Evolutionary conservation across 1,140 invertebrate genomes (phyloP), one percentile per base, ranked within the genome.

Genomic region (Drosophila pallidifrons): DNA sequence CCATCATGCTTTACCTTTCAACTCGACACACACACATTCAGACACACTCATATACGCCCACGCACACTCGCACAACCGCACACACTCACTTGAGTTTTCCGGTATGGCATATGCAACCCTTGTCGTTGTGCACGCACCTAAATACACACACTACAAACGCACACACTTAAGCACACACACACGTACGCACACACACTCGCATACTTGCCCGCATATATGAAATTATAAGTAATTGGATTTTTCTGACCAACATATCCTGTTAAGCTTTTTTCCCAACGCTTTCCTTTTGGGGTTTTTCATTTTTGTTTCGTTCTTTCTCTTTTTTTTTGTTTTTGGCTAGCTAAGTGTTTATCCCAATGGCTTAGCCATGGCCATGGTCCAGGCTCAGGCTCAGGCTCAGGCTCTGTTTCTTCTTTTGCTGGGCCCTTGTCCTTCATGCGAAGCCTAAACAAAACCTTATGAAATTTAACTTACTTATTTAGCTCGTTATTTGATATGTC

Each of bases 191-290:
- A 13, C 41, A 45, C 20, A 58, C 20, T 16, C 58, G 7, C 30
- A 28, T 10, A 51, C 47, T 13, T 20, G 10, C 47, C 30, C 47
- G 13, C 61, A 55, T 54, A 10, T 54, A 66, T 43, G 35, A 73
- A 73, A 66, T 73, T 73, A 73, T 67, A 67, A 67, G 64, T 73
- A 73, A 73, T 66, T 73, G 70, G 61, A 66, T 73, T 73, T 73
- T 66, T 64, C 61, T 73, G 70, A 73, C 70, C 58, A 71, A 63
- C 49, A 63, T 69, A 41, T 59, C 45, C 65, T 35, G 41, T 35
- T 67, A 49, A 58, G 65, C 49, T 67, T 67, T 57, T 43, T 47
- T 38, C 7, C 35, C 32, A 28, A 38, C 51, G 49, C 45, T 67
- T 57, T 67, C 52, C 16, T 41, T 67, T 20, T 10, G 35, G 35